Evolutionary conservation across 2,888 invertebrate genomes (phyloP).

Genomic region (Erebia ligea): DNA sequence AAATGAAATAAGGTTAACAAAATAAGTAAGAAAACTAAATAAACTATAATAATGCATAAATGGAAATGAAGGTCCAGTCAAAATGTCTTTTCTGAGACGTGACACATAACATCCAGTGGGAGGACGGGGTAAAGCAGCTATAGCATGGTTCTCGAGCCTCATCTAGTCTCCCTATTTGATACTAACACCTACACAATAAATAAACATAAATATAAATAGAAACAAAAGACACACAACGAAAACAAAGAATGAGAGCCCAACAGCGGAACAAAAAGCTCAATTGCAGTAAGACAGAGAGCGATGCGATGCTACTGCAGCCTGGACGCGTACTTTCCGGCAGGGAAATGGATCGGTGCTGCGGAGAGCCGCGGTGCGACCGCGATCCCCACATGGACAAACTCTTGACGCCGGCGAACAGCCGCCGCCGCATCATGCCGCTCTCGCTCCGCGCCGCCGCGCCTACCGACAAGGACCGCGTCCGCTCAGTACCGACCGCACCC

Average conservation of each 20-base stretch:
- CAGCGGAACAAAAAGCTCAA: slow-evolving; percentile 76
- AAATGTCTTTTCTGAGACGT: slow-evolving; percentile 51
- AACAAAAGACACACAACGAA: slow-evolving; percentile 71
- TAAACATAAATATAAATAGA: slow-evolving; percentile 56
- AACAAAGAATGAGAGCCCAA: slow-evolving; percentile 72
- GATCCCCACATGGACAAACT: slow-evolving; percentile 90
- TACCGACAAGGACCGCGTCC: slow-evolving; percentile 72
- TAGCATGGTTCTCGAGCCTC: slow-evolving; percentile 70
- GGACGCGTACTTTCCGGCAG: slow-evolving; percentile 92
- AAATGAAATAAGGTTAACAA: slow-evolving; percentile 43
- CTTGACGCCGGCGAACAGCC: slow-evolving; percentile 91
- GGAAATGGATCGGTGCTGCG: slow-evolving; percentile 92
- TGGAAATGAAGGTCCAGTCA: slow-evolving; percentile 37
- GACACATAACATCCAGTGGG: slow-evolving; percentile 59
- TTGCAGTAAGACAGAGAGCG: slow-evolving; percentile 74
- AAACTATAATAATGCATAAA: slow-evolving; percentile 42
- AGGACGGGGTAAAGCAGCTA: slow-evolving; percentile 74
- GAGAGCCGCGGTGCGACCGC: slow-evolving; percentile 86
- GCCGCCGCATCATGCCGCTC: slow-evolving; percentile 88
- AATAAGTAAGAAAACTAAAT: slow-evolving; percentile 48
- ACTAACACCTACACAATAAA: slow-evolving; percentile 66
- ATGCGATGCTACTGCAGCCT: slow-evolving; percentile 69
- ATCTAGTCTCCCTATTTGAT: slow-evolving; percentile 72
- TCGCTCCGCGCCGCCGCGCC: slow-evolving; percentile 81
- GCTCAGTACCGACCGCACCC: slow-evolving; percentile 73